Base-by-base conservation (phyloP, 64 coral and sea anemone species). In the Cladopsammia gracilis region DNA sequence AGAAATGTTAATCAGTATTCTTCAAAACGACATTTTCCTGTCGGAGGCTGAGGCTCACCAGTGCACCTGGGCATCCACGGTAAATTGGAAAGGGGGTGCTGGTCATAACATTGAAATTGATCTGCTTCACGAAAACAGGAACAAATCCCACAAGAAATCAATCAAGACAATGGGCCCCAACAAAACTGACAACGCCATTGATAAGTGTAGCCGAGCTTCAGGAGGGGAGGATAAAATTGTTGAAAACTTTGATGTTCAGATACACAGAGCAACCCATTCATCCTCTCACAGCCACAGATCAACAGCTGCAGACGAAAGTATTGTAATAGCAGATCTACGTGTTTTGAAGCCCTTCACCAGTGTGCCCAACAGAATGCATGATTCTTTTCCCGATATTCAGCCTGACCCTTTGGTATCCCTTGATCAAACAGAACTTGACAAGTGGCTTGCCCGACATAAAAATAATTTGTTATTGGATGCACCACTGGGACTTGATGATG, bases 1-100 rank as follows among this genome's bases (percentile, higher is more conserved):
- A 26, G 89, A 92, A 61, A 92, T 92, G 89, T 57, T 92, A 23
- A 62, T 85, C 5, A 85, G 42, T 51, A 72, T 92, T 9, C 7
- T 92, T 5, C 90, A 92, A 60, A 71, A 66, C 26, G 65, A 72
- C 11, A 77, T 34, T 58, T 25, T 92, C 11, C 54, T 92, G 23
- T 85, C 90, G 24, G 18, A 54, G 22, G 56, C 65, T 58, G 89
- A 92, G 70, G 62, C 78, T 16, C 67, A 72, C 11, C 67, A 71
- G 26, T 26, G 61, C 82, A 91, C 58, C 13, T 91, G 78, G 76
- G 78, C 77, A 45, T 22, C 48, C 20, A 73, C 68, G 1, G 78
- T 61, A 0, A 91, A 91, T 44, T 91, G 77, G 68, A 91, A 83
- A 46, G 89, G 78, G 16, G 89, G 78, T 15, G 18, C 20, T 72